Evolutionary conservation across 2,113 vertebrate genomes (phyloP), one percentile per base, ranked within the genome.

Genomic region (Procavia capensis): DNA sequence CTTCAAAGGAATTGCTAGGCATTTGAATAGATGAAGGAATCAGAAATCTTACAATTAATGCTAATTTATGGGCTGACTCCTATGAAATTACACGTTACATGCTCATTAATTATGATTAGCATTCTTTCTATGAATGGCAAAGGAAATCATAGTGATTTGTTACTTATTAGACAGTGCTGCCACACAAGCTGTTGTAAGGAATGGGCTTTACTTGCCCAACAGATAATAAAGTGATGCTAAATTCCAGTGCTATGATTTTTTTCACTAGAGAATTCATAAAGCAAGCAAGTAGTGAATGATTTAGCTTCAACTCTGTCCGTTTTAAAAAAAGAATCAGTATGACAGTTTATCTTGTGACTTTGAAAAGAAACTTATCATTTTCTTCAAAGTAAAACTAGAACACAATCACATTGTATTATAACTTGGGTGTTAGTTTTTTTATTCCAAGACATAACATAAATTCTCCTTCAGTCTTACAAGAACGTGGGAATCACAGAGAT

Each of bases 31-130:
- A 93, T 85, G 36, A 92, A 96, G 45, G 66, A 97, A 96, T 39
- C 68, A 66, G 57, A 95, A 3, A 0, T 74, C 82, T 91, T 95
- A 82, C 87, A 95, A 97, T 96, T 95, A 93, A 95, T 91, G 11
- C 80, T 90, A 36, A 93, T 96, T 95, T 90, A 5, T 39, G 68
- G 50, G 3, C 74, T 50, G 0, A 34, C 81, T 95, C 87, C 78
- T 96, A 95, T 96, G 86, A 98, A 97, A 97, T 91, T 90, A n/a
- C 1, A 74, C 36, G 68, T 85, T 97, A 87, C 31, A 85, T 78
- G 25, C 13, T 43, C 39, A 90, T 94, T 95, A 93, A 91, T 94
- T 91, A 96, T 91, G 90, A 96, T 92, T 95, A 95, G 19, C 34
- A 88, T 96, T 93, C 24, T 61, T 97, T 95, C 70, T 90, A 64